Evolutionary conservation across 2,797 vertebrate genomes (phyloP), one percentile per base, ranked within the genome.

Genomic region (Orientallactaga sibirica): DNA sequence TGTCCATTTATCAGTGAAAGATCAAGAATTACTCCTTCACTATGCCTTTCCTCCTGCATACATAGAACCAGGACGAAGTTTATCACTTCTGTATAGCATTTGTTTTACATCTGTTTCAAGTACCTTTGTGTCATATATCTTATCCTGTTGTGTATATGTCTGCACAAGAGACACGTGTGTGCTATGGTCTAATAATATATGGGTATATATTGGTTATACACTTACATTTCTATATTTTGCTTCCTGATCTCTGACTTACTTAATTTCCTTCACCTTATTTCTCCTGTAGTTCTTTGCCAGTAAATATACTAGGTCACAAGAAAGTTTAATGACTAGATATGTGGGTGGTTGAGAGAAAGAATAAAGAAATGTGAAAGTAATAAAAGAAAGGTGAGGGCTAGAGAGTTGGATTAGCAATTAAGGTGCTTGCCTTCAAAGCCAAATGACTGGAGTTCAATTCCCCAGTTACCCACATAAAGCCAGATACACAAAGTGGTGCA

Each of bases 191-290:
- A 68, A 68, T 29, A 84, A 48, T 85, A 5, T n/a, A 87, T 52
- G 16, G 1, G 6, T 87, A n/a, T 48, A 18, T 52, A 29, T 64
- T 5, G 9, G 64, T 41, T 48, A 1, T 27, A 58, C 15, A 67
- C 52, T 55, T 58, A 22, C 27, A 48, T 58, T 7, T 58, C 41
- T 33, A 24, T 19, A 33, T 43, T 78, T 79, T 88, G 86, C 48
- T 89, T 91, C 41, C 24, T 78, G 8, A 27, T 78, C 64, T 92
- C 25, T 78, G 61, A 92, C 92, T 88, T 91, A n/a, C 3, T 90
- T 94, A 73, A 85, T 94, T 93, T 75, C 94, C 67, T 81, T 83
- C 41, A 73, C 64, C n/a, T 90, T 77, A 55, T 83, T 94, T 88
- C 24, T 86, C 33, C 24, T 89, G 27, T 85, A 75, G 29, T 58